These are phyloP conservation scores for Drosophila niveifrons DNA, from an alignment of 2,888 invertebrate species.

Conservation along the genomic window DNA sequence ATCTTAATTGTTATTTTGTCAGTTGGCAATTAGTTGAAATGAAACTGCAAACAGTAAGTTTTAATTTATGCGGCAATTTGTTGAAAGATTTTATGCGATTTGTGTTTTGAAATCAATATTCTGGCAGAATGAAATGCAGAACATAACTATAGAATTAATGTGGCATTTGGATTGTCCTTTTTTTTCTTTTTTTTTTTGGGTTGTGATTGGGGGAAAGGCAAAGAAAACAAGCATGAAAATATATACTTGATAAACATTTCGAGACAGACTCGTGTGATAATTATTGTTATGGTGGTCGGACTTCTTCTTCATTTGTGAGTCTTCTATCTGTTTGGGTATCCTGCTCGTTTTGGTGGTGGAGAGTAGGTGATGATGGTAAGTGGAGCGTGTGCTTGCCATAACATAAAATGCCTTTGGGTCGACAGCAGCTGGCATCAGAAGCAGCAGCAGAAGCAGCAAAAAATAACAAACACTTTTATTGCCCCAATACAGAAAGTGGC, in stretches of 20 bases:
- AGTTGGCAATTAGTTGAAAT: neutral
- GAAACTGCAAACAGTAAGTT: neutral
- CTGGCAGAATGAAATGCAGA: neutral
- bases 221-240: constrained; percentile 4
- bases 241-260: neutral
- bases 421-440: constrained; percentile 19
- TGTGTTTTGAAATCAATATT: neutral
- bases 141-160: neutral
- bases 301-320: neutral
- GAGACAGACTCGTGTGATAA: constrained; percentile 46
- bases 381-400: constrained; percentile 65
- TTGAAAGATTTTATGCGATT: neutral
- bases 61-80: neutral
- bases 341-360: neutral
- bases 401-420: constrained; percentile 63
- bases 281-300: constrained; percentile 49
- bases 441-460: constrained; percentile 8
- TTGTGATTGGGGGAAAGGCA: neutral
- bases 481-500: constrained; percentile 66
- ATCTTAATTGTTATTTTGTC: neutral
- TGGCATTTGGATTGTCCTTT: neutral
- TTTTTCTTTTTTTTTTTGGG: too few relatives aligned
- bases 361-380: constrained; percentile 21
- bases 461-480: constrained; percentile 65
- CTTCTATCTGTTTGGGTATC: too few relatives aligned